Evolutionary conservation across 2,888 invertebrate species (phyloP).

Genomic region (Drosophila infuscata): DNA sequence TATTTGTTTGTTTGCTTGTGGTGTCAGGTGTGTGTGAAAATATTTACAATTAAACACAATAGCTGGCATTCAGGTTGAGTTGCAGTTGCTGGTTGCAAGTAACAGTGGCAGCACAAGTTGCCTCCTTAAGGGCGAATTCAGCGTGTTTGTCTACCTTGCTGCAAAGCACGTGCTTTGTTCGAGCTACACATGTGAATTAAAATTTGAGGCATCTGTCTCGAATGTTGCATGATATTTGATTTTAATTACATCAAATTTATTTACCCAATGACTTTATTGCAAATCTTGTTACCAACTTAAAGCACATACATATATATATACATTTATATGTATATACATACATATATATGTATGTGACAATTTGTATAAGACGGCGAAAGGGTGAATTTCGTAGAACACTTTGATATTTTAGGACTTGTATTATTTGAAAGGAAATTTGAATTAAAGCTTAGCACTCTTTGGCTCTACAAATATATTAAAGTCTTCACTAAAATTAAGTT

Average conservation of each 20-base stretch:
- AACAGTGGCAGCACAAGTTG: conserved; percentile 10
- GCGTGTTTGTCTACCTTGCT: conserved; percentile 39
- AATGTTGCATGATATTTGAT: conserved; percentile 62
- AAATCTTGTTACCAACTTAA: conserved; percentile 29
- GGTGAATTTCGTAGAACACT: not conserved
- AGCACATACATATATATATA: not conserved
- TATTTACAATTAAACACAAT: conserved; percentile 78
- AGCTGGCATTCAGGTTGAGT: conserved; percentile 23
- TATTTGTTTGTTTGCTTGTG: conserved; percentile 36
- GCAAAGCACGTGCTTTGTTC: conserved; percentile 24
- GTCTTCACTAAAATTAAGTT: not conserved
- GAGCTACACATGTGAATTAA: conserved; percentile 3
- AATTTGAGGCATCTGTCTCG: conserved; percentile 23
- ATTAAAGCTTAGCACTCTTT: not conserved
- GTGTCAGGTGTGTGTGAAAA: conserved; percentile 76
- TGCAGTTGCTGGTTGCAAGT: conserved; percentile 14
- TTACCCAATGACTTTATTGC: conserved; percentile 44
- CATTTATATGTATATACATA: too few species aligned
- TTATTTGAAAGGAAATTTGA: not conserved
- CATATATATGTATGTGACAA: not conserved
- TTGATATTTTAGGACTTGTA: too few species aligned
- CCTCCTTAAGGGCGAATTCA: conserved; percentile 11
- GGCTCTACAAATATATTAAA: not conserved
- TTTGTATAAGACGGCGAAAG: conserved; percentile 3
- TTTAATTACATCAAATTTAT: conserved; percentile 63